Percentiles rank a stretch among this genome's conserved stretches.
These are phyloP conservation scores for Icerya purchasi DNA, from an alignment of 2,888 invertebrate genomes.

Conservation along the genomic window DNA sequence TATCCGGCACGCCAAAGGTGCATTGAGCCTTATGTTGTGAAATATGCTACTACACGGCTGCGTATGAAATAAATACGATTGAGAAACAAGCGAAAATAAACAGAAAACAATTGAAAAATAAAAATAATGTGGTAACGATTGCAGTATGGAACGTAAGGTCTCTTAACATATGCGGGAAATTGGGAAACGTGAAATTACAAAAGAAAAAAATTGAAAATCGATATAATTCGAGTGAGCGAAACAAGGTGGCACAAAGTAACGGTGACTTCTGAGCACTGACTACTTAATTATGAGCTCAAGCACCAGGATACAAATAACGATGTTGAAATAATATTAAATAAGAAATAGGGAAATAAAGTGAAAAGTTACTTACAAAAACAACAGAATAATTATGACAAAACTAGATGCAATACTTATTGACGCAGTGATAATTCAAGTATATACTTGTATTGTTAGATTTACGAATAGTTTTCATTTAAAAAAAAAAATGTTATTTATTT, in stretches of 20 bases:
- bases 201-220: background rate
- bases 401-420: too few relatives aligned
- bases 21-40: background rate
- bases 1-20: background rate
- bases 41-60: background rate
- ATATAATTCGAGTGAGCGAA: background rate
- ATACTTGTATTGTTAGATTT: too few relatives aligned
- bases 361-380: too few relatives aligned
- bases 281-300: background rate
- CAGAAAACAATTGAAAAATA: background rate
- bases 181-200: background rate
- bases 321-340: background rate
- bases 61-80: background rate
- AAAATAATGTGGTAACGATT: background rate
- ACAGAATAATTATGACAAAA: background rate
- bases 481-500: too few relatives aligned
- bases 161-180: background rate
- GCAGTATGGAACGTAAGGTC: too few relatives aligned
- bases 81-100: background rate
- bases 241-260: background rate
- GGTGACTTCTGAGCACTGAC: background rate
- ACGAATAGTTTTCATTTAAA: too few relatives aligned
- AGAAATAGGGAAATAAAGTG: too few relatives aligned
- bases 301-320: background rate
- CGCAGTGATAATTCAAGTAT: background rate